Percentiles rank a stretch among this genome's conserved stretches.
phyloP scores from a whole-genome alignment of 2,113 vertebrate genomes.

The Lamprotornis superbus region DNA sequence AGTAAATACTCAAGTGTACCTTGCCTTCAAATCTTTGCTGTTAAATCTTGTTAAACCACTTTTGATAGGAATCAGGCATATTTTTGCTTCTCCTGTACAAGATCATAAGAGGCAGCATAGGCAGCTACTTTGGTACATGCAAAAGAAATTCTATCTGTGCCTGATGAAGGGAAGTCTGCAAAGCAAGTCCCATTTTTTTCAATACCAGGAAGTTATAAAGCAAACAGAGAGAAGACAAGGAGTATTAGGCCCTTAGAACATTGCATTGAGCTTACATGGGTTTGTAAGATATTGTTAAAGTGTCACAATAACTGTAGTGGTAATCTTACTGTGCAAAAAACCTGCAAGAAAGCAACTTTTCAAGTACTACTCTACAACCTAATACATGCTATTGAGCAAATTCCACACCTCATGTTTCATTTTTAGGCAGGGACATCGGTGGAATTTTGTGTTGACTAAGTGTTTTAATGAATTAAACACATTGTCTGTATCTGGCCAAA shows the following conservation, averaged over 20 bases:
- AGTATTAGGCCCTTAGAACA: background rate
- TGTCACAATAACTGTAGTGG: background rate
- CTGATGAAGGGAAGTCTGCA: background rate
- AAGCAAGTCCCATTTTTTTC: background rate
- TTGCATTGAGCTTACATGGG: background rate
- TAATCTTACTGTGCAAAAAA: background rate
- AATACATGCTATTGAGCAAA: background rate
- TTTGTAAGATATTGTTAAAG: background rate
- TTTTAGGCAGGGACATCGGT: background rate
- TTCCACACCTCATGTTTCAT: background rate
- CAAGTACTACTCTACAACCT: background rate
- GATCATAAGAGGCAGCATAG: background rate
- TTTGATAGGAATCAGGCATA: background rate
- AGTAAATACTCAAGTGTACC: background rate
- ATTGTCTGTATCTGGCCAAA: background rate
- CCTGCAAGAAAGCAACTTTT: background rate
- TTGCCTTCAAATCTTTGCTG: background rate
- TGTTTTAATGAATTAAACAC: background rate
- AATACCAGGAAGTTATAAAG: background rate
- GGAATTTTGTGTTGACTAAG: background rate
- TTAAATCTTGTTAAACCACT: background rate
- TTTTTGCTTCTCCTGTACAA: background rate
- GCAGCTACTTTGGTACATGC: background rate
- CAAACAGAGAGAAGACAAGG: background rate
- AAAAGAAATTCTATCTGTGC: background rate